phyloP scores from a whole-genome alignment of 2,797 vertebrate species.

The Psittacula derbiana region DNA sequence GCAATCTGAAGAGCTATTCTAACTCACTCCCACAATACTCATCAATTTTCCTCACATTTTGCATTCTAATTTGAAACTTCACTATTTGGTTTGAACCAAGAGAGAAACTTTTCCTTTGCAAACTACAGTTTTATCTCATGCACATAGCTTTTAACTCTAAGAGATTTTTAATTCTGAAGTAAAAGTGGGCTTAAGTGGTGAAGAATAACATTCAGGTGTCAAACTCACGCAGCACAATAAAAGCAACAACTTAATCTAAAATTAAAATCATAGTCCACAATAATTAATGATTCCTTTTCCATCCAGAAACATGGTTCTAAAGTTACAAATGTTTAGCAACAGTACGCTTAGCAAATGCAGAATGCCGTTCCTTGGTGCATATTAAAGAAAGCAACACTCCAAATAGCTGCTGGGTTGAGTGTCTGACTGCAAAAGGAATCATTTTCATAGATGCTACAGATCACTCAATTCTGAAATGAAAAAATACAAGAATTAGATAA shows the following conservation, averaged over 20 bases:
- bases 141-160: neutral
- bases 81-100: neutral
- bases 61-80: neutral
- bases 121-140: neutral
- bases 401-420: conserved; percentile 6
- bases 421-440: conserved; percentile 18
- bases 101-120: neutral
- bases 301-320: neutral
- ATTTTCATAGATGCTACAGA: neutral
- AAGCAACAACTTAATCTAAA: neutral
- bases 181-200: neutral
- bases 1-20: neutral
- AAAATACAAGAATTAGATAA: conserved; percentile 13
- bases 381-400: neutral
- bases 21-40: neutral
- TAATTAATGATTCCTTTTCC: neutral
- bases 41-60: neutral
- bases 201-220: neutral
- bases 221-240: neutral
- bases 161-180: neutral
- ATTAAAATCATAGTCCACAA: neutral
- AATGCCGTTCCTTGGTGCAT: neutral
- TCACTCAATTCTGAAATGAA: neutral
- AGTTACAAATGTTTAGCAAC: neutral
- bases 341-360: neutral